Base-by-base conservation (phyloP, 2,888 invertebrate genomes). In the Chloromyia formosa region DNA sequence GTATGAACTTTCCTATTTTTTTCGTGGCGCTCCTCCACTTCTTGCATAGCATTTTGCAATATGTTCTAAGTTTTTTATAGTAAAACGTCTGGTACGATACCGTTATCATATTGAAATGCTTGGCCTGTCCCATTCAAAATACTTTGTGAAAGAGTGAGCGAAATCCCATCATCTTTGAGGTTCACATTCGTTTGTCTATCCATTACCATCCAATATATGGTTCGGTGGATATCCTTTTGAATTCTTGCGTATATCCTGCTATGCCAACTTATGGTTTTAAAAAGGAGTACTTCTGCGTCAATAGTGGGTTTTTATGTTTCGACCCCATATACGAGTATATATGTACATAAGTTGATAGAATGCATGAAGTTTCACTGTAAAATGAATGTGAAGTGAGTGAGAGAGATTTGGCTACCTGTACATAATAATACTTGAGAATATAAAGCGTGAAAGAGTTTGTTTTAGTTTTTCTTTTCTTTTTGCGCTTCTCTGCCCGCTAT, bases 191-290 rank as follows among this genome's bases (percentile, higher is more conserved):
- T 66, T 66, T 45, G 45, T 66, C 66, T 66, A 66, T 49, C 66
- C 66, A 66, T 66, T 66, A 66, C 49, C 49, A 16, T 66, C 66
- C 49, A 66, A 66, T 66, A 66, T 42, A 66, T 45, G 66, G 23
- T 66, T 66, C 66, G 45, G 20, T 66, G 66, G 42, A 49, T 49
- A 23, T 66, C 49, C 20, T 49, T 66, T 49, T 66, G 66, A 66
- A 49, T 49, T 14, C 49, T 49, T n/a, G 49, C 49, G 45, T 27
- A 61, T 61, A 27, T 35, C 27, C 23, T 20, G 35, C 27, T 4
- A 27, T 61, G 35, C 20, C 1, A 20, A 12, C 58, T 58, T 58
- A 12, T 10, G 14, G 53, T 53, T 14, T 53, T 53, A 16, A 53
- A 53, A 18, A 16, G 56, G 18, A 22, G 56, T 56, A 14, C 56